Base-by-base conservation (phyloP, 1,140 invertebrate genomes). In the Theocolax elegans region DNA sequence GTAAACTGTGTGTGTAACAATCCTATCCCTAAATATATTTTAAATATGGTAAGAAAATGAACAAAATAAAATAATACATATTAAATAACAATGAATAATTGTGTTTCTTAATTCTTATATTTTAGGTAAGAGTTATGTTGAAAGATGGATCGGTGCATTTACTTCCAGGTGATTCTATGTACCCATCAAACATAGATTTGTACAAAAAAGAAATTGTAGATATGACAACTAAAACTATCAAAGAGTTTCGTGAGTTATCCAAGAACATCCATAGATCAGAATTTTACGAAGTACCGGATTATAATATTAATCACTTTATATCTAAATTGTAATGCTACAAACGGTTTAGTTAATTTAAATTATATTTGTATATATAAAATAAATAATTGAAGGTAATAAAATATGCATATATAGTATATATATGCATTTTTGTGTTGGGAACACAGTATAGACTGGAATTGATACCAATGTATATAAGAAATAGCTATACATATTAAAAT, bases 121-220 rank as follows among this genome's bases (percentile, higher is more conserved):
- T 72, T n/a, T 56, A 83, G 80, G 59, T 82, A n/a, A 21, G 0
- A 12, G 40, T 80, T 21, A 42, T 46, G 1, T 29, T 84, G 13
- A 59, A 62, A n/a, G 78, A 84, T 73, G 81, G 81, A 38, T 10
- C 17, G 7, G 72, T 80, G 12, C 13, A 59, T 0, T 56, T 83
- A 56, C 29, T 85, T 21, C 79, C 80, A 42, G 82, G 80, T 8
- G 85, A 86, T 64, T 78, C 79, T 0, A 76, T 80, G 75, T 85
- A 86, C 72, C 84, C 84, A 6, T 62, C 77, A n/a, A 25, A 79
- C 15, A 42, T 75, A 3, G 74, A 66, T 19, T 73, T 79, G n/a
- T 17, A 64, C 0, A 71, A 81, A 1, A 60, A 65, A 27, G 44
- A 77, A 46, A 1, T 74, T 25, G 71, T 85, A 4, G 65, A 80